Evolutionary conservation across 2,113 vertebrate genomes (phyloP).

Genomic region (Condylura cristata): DNA sequence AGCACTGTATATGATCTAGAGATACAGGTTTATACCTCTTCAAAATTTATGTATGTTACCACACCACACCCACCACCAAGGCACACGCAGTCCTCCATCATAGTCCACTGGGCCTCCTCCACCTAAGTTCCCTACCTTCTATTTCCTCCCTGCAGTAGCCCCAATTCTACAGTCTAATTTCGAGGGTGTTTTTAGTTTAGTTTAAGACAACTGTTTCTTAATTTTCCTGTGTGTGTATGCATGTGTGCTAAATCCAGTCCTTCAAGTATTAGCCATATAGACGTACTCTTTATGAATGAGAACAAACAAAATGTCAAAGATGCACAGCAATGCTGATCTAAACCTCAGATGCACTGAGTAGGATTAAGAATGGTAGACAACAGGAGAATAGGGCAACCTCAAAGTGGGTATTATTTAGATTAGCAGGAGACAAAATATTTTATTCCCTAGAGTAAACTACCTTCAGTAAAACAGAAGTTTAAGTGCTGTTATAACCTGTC

Average conservation of each 20-base stretch:
- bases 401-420: slow-evolving; percentile 10
- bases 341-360: not conserved
- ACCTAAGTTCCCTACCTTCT: no score
- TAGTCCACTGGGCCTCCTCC: no score
- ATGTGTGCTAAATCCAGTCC: not conserved
- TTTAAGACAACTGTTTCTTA: not conserved
- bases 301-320: not conserved
- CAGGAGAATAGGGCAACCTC: not conserved
- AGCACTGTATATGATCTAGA: not conserved
- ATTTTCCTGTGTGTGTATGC: not conserved
- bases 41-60: no score
- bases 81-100: no score
- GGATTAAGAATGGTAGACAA: not conserved
- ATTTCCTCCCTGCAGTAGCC: no score
- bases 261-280: slow-evolving; percentile 18
- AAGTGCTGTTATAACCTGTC: not conserved
- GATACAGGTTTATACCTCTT: no score
- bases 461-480: slow-evolving; percentile 17
- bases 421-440: not conserved
- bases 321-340: not conserved
- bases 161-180: no score
- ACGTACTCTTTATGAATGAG: not conserved
- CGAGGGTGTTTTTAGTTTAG: no score
- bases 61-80: no score
- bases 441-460: not conserved